phyloP scores from a whole-genome alignment of 2,113 vertebrate genomes.

The Bujurquina vittata region DNA sequence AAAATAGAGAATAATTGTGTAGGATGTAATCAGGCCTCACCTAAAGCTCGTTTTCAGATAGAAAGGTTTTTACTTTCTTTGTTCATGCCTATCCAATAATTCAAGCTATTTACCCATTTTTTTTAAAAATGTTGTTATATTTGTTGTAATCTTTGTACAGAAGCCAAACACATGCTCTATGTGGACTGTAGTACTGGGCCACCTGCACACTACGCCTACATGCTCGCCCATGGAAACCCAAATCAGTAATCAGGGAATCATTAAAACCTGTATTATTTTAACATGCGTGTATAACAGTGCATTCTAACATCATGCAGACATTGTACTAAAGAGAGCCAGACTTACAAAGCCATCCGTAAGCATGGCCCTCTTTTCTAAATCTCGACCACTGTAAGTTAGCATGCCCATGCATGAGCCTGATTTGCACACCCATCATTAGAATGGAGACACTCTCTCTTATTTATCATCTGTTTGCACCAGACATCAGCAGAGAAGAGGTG shows the following conservation, averaged over 20 bases:
- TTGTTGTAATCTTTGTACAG: not conserved
- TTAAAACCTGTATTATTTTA: not conserved
- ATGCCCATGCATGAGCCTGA: not conserved
- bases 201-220: too few relatives aligned
- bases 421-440: not conserved
- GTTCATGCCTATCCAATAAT: not conserved
- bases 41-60: not conserved
- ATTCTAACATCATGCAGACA: not conserved
- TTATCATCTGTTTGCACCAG: not conserved
- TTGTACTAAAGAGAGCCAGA: not conserved
- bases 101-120: not conserved
- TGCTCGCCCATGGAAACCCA: not conserved
- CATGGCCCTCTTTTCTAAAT: too few relatives aligned
- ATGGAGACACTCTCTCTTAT: not conserved
- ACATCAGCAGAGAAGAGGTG: not conserved
- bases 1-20: constrained; percentile 43
- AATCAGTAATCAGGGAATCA: too few relatives aligned
- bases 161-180: too few relatives aligned
- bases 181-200: too few relatives aligned
- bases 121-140: not conserved
- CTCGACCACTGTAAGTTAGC: not conserved
- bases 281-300: not conserved
- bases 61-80: not conserved
- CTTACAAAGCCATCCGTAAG: too few relatives aligned
- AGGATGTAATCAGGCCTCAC: not conserved